Percentiles rank a stretch among this genome's conserved stretches.
These are phyloP conservation scores for Lordiphosa collinella DNA, from an alignment of 1,140 invertebrate genomes.

Conservation along the genomic window DNA sequence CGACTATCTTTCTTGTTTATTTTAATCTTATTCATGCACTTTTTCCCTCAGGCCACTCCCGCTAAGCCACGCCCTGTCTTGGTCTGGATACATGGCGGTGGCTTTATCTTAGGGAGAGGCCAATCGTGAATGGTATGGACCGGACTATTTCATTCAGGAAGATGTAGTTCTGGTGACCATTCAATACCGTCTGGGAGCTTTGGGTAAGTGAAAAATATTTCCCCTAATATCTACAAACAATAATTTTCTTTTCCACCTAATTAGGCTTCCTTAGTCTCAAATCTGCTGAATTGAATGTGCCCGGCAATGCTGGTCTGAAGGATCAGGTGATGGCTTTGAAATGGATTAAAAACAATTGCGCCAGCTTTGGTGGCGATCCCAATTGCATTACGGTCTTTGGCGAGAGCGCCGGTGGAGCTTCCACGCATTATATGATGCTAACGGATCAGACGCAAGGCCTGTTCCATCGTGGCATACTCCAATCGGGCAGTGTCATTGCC, in stretches of 20 bases:
- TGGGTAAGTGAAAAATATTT: conserved; percentile 58
- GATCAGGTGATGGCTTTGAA: conserved; percentile 85
- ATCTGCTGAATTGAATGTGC: conserved; percentile 69
- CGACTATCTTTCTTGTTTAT: too few relatives aligned
- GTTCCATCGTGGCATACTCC: conserved; percentile 78
- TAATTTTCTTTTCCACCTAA: background rate
- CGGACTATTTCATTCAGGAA: conserved; percentile 82
- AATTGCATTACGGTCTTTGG: conserved; percentile 80
- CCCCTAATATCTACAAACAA: too few relatives aligned
- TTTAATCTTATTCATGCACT: too few relatives aligned
- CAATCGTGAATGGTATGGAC: conserved; percentile 74
- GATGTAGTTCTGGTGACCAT: conserved; percentile 80
- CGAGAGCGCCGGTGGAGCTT: conserved; percentile 80
- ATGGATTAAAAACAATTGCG: conserved; percentile 85
- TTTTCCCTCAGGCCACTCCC: conserved; percentile 43
- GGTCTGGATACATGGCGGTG: conserved; percentile 84
- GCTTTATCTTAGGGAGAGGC: conserved; percentile 82
- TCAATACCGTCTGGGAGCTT: conserved; percentile 80
- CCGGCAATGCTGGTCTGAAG: conserved; percentile 84
- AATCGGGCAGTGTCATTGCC: conserved; percentile 73
- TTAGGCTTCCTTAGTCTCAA: conserved; percentile 69
- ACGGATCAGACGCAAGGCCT: conserved; percentile 80
- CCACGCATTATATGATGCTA: conserved; percentile 83
- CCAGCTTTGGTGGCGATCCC: conserved; percentile 81
- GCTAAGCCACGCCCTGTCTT: conserved; percentile 66